Evolutionary conservation across 37 sponge, comb jelly and placozoan genomes (phyloP).

Genomic region (Diacarnus erythraeanus): DNA sequence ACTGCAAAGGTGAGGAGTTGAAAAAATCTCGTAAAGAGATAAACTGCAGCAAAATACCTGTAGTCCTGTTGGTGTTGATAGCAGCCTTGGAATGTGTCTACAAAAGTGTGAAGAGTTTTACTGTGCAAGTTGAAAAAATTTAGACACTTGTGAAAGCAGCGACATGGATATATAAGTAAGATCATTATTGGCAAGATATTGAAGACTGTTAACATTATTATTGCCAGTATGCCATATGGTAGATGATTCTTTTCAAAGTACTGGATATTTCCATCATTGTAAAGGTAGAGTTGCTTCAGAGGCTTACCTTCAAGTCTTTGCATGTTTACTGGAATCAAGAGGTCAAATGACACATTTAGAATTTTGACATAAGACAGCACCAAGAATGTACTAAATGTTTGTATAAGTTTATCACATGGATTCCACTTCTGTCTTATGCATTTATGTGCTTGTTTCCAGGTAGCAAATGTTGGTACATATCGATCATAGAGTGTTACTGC

Average conservation of each 20-base stretch:
- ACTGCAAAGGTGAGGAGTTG: neutral
- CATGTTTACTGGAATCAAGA: slow-evolving; percentile 1
- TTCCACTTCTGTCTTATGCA: neutral
- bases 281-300: neutral
- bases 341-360: slow-evolving; percentile 3
- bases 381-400: slow-evolving; percentile 21
- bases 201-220: slow-evolving; percentile 8
- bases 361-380: slow-evolving; percentile 21
- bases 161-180: slow-evolving; percentile 17
- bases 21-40: neutral
- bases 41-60: slow-evolving; percentile 12
- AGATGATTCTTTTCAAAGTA: slow-evolving; percentile 11
- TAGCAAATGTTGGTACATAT: neutral
- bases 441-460: neutral
- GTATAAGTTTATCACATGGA: neutral
- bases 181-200: slow-evolving; percentile 3
- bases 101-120: neutral
- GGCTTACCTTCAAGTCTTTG: neutral
- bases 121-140: neutral
- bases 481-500: slow-evolving; percentile 1
- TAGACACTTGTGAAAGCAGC: slow-evolving; percentile 10
- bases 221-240: slow-evolving; percentile 23
- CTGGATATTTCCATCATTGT: slow-evolving; percentile 6
- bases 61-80: neutral
- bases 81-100: slow-evolving; percentile 18